phyloP scores from a whole-genome alignment of 2,797 vertebrate species.

The Streptopelia turtur region DNA sequence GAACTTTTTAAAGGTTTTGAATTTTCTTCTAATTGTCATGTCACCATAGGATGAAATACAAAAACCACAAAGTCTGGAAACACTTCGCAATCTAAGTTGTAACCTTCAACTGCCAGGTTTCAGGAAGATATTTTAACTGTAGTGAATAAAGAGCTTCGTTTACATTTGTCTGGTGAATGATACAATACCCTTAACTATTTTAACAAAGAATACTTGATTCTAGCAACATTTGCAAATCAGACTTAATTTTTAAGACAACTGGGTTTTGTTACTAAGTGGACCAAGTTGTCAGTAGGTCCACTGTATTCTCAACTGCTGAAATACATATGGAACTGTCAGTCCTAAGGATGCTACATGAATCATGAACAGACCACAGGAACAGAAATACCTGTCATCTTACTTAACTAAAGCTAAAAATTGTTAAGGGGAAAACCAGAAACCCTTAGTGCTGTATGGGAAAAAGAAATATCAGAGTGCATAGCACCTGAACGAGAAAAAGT shows the following conservation, averaged over 20 bases:
- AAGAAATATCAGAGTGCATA: accelerated
- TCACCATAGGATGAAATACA: background rate
- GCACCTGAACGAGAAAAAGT: background rate
- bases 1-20: background rate
- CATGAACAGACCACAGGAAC: background rate
- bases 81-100: background rate
- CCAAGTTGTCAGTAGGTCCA: background rate
- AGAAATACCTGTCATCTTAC: background rate
- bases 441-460: background rate
- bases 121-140: background rate
- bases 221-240: background rate
- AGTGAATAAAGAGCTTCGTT: background rate
- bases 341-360: background rate
- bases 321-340: background rate
- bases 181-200: background rate
- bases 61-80: background rate
- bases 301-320: background rate
- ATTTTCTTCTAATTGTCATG: background rate
- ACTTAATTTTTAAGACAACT: background rate
- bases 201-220: background rate
- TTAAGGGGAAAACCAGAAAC: background rate
- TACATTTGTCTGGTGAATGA: background rate
- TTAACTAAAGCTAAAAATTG: background rate
- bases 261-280: background rate
- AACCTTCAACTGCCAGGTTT: background rate